Percentiles rank a stretch among this genome's conserved stretches.
Conservation (phyloP, 2,113 vertebrate genomes). For the Oceanodroma tethys region DNA sequence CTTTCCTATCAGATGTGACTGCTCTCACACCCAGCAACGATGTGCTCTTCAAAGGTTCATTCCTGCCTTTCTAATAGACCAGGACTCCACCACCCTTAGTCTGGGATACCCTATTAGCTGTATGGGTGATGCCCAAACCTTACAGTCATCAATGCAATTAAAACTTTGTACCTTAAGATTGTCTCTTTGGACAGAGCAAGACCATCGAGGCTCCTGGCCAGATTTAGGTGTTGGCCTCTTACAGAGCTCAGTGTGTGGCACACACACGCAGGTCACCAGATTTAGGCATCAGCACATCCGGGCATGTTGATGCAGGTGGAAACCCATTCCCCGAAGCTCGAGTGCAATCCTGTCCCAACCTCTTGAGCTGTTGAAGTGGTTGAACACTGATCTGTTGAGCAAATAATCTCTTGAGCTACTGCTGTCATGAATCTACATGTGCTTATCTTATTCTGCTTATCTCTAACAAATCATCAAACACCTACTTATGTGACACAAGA, state of each 20-base stretch:
- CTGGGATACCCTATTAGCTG: neutral
- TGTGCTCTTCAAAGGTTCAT: rapidly evolving
- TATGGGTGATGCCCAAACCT: neutral
- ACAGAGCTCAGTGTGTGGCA: rapidly evolving
- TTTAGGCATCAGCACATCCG: neutral
- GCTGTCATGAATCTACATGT: neutral
- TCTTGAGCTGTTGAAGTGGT: neutral
- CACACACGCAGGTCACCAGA: neutral
- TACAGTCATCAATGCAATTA: neutral
- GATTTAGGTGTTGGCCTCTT: neutral
- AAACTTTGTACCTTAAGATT: neutral
- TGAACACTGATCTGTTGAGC: neutral
- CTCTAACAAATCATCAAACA: neutral
- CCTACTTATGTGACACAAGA: neutral
- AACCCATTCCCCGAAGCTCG: rapidly evolving
- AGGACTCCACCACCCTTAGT: neutral
- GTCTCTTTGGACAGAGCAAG: neutral
- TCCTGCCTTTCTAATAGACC: neutral
- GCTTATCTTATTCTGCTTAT: neutral
- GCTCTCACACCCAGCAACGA: neutral
- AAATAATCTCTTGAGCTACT: neutral
- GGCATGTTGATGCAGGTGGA: rapidly evolving
- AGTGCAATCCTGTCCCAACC: neutral
- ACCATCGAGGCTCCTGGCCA: rapidly evolving
- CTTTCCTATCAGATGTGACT: neutral